A percentile compares a stretch with the other conserved stretches of the same genome.
Conservation (phyloP, 2,113 vertebrate species). For the Myotis davidii region DNA sequence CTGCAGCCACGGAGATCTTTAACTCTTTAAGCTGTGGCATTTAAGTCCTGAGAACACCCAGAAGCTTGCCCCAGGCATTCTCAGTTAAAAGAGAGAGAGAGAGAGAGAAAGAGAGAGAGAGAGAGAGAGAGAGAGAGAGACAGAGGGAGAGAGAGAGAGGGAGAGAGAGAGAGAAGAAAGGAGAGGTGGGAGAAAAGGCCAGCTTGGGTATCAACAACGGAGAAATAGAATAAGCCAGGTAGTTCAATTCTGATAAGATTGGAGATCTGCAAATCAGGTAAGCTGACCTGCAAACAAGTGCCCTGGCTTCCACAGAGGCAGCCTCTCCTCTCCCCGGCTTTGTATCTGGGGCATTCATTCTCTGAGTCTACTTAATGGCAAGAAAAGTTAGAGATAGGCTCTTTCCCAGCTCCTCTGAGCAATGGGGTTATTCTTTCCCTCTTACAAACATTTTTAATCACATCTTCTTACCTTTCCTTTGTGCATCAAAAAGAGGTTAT, state of each 20-base stretch:
- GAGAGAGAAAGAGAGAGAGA: too few relatives aligned
- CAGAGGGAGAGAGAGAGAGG: too few relatives aligned
- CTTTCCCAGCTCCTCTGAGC: slow-evolving; percentile 28
- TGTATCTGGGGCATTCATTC: neutral
- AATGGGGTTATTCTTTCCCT: slow-evolving; percentile 57
- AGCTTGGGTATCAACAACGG: slow-evolving; percentile 78
- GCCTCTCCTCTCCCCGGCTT: slow-evolving; percentile 5
- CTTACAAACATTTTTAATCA: slow-evolving; percentile 63
- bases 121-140: neutral
- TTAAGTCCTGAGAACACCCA: slow-evolving; percentile 87
- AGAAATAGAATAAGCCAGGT: slow-evolving; percentile 80
- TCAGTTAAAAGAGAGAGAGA: slow-evolving; percentile 59
- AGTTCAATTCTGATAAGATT: slow-evolving; percentile 67
- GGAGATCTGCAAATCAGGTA: slow-evolving; percentile 72
- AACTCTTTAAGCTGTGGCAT: slow-evolving; percentile 86
- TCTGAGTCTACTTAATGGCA: neutral
- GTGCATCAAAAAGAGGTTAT: slow-evolving; percentile 45
- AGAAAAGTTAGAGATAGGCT: neutral
- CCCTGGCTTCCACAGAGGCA: neutral
- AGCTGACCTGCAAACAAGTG: slow-evolving; percentile 74
- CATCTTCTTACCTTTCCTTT: slow-evolving; percentile 65
- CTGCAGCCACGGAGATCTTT: slow-evolving; percentile 85
- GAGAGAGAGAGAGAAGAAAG: too few relatives aligned
- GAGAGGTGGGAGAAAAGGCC: neutral
- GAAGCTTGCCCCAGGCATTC: slow-evolving; percentile 83